Base-by-base conservation (phyloP, 2,888 invertebrate genomes). In the Catocala sponsa region DNA sequence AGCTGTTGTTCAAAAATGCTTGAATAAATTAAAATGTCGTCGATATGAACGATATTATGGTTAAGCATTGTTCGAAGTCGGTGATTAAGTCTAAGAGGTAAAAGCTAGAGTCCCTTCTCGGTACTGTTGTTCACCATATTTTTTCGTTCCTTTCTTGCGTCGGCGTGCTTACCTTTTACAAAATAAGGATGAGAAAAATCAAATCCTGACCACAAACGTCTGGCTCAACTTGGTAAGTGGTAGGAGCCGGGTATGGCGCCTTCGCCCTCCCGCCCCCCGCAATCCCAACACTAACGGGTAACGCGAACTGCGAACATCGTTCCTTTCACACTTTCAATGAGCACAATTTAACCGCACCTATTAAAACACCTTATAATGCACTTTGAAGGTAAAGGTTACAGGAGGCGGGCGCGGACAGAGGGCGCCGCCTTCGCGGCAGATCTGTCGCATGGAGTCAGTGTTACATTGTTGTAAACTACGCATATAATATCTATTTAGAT, bases 181-280 rank as follows among this genome's bases (percentile, higher is more conserved):
- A 92, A 92, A 92, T 91, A 93, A 99, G 99, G 99, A 99, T 95
- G 99, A 99, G 97, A 99, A 99, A 96, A 99, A 98, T 95, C 99
- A 99, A 97, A 98, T 99, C 95, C 97, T 99, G 95, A 98, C 98
- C 91, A 98, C 98, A 95, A 99, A 99, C 96, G 98, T 98, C 95
- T 99, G 99, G 99, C 97, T 99, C 92, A 98, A 98, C 96, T 96
- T 99, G 98, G 98, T 99, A 97, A 98, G 98, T 98, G 95, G 95
- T 95, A 92, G 92, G 91, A 87, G 91, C 88, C 88, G 89, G 88
- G 89, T 84, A 74, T 79, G 91, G 88, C 89, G 89, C 90, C 90
- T 85, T 83, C 85, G 87, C 87, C 85, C 86, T 78, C 86, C 88
- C 89, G 89, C 88, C 90, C 83, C 89, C 82, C 76, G 80, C 74